Conservation (phyloP, 2,113 vertebrate genomes). For the Piliocolobus tephrosceles region DNA sequence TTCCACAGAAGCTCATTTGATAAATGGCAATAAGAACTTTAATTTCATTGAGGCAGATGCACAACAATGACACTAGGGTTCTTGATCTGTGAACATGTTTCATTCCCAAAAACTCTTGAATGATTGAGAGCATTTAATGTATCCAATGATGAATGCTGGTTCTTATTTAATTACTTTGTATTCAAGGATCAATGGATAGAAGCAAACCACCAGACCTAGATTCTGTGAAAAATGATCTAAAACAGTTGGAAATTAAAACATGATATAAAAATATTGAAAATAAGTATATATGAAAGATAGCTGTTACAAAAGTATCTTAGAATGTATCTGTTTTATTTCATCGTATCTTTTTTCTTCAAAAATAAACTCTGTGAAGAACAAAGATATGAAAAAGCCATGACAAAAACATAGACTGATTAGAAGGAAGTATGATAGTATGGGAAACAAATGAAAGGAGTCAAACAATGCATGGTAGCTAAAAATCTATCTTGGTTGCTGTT, state of each 20-base stretch:
- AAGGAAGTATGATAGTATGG: neutral
- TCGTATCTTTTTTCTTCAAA: neutral
- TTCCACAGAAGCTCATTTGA: neutral
- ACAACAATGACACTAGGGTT: neutral
- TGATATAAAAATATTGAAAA: neutral
- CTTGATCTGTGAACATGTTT: neutral
- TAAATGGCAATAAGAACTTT: neutral
- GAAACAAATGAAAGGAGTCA: neutral
- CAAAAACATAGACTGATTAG: neutral
- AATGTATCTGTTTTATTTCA: neutral
- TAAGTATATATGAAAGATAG: neutral
- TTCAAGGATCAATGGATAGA: neutral
- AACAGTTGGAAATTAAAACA: neutral
- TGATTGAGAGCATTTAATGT: neutral
- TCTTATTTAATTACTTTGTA: neutral
- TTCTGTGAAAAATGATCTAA: neutral
- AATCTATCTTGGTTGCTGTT: neutral
- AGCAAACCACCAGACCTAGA: neutral
- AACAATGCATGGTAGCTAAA: neutral
- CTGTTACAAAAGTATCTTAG: neutral
- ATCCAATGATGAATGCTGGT: neutral
- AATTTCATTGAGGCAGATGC: neutral
- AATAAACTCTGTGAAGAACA: neutral
- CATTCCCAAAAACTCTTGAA: neutral
- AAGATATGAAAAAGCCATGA: neutral